phyloP scores from a whole-genome alignment of 1,140 invertebrate species.

The Heliconius himera region DNA sequence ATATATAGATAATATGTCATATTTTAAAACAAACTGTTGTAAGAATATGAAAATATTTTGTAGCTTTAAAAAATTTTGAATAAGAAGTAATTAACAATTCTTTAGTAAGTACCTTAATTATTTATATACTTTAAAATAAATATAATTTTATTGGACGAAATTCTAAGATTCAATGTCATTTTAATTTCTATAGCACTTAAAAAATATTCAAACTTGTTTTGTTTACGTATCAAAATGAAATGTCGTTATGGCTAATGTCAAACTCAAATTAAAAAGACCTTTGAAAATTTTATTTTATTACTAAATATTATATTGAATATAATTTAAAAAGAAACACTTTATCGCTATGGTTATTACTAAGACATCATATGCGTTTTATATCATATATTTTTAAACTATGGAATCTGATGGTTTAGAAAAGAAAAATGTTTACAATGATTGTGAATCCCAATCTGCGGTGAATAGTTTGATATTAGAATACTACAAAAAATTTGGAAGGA shows the following conservation, averaged over 20 bases:
- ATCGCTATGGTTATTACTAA: slow-evolving; percentile 26
- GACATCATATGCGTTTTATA: slow-evolving; percentile 16
- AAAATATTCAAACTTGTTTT: slow-evolving; percentile 33
- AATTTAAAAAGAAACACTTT: slow-evolving; percentile 30
- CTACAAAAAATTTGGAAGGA: slow-evolving; percentile 76
- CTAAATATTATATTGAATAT: not conserved
- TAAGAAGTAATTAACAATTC: too few species aligned
- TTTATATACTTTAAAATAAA: too few species aligned
- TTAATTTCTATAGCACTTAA: not conserved
- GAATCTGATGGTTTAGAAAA: slow-evolving; percentile 36
- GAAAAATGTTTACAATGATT: slow-evolving; percentile 23
- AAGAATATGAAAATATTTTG: too few species aligned
- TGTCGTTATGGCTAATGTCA: slow-evolving; percentile 30
- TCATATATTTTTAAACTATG: slow-evolving; percentile 34
- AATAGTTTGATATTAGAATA: slow-evolving; percentile 74
- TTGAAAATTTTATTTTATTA: slow-evolving; percentile 27
- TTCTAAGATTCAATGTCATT: not conserved
- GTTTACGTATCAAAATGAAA: slow-evolving; percentile 31
- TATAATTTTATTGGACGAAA: not conserved
- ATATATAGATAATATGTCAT: too few species aligned
- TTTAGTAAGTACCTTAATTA: too few species aligned
- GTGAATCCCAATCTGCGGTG: slow-evolving; percentile 53
- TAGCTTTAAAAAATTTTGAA: too few species aligned
- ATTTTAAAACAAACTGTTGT: too few species aligned
- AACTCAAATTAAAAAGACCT: slow-evolving; percentile 17